Evolutionary conservation across 30 jellyfish, hydroid and myxozoan species (phyloP), one percentile per base, ranked within the genome.

Genomic region (Hydractinia echinata): DNA sequence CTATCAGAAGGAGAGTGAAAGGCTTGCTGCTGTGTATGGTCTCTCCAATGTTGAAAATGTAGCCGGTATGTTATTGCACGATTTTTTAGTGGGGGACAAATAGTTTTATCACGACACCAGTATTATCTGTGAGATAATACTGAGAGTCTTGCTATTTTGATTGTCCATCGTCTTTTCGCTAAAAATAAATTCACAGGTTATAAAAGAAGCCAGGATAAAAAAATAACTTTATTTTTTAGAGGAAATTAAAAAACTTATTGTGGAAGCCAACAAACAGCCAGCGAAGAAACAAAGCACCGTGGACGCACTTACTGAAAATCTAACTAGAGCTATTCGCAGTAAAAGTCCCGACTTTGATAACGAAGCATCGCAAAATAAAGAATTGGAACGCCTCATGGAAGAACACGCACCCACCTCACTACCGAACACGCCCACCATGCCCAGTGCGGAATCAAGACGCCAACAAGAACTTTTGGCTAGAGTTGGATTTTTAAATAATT

Each of bases 1-100:
- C 79, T 95, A 93, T 78, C 89, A 87, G 66, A 79, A 91, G 76
- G 99, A 85, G 53, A 56, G 88, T 48, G 78, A 78, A 70, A 53
- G 85, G 15, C 90, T 93, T 13, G 95, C 96, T 10, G 94, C 86
- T 20, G 96, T 88, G 71, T 93, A 83, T 85, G 96, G 96, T 8
- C 60, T 93, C 20, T 85, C 96, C 58, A 89, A 84, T 8, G 72
- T 86, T 9, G 93, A 83, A 58, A 84, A 79, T 52, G 85, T 86
- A 6, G 95, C 82, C 82, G 99, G 99, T 86, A 64, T 54, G 73
- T 77, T 10, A 60, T 10, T 10, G 1, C 51, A 0, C 44, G 44
- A 2, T 30, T 30, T 30, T 30, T 18, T 58, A 58, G 19, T 58
- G 44, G 15, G 69, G 16, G 19, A 13, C 69, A 18, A 58, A 58